A percentile compares a stretch with the other conserved stretches of the same genome.
Conservation (phyloP, 2,797 vertebrate species). For the Lagocephalus sceleratus region DNA sequence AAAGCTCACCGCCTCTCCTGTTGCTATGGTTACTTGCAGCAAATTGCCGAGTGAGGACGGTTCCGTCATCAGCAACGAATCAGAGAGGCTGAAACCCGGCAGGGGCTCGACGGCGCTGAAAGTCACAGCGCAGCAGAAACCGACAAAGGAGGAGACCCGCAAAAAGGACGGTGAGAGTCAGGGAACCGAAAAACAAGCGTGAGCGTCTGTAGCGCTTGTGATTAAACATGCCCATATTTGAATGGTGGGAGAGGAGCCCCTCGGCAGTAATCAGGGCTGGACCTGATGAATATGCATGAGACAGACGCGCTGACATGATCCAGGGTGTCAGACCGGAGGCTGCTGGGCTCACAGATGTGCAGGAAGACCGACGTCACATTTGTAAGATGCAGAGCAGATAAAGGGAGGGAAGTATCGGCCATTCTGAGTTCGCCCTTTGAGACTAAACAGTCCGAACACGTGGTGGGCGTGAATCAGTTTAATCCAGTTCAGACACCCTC, state of each 20-base stretch:
- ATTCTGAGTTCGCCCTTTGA: constrained; percentile 23
- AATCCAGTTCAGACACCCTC: constrained; percentile 31
- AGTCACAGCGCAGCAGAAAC: constrained; percentile 89
- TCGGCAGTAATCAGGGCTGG: constrained; percentile 55
- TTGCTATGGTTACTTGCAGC: constrained; percentile 98
- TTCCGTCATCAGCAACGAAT: constrained; percentile 95
- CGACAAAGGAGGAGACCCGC: constrained; percentile 85
- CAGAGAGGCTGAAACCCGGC: constrained; percentile 86
- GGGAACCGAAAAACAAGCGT: constrained; percentile 33
- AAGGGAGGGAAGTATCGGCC: constrained; percentile 19
- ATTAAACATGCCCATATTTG: constrained; percentile 18
- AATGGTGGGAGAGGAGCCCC: constrained; percentile 36
- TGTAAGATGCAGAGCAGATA: constrained; percentile 7
- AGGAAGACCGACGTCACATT: constrained; percentile 7
- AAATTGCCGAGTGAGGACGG: constrained; percentile 92
- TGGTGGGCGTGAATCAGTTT: constrained; percentile 26
- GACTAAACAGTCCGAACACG: constrained; percentile 26
- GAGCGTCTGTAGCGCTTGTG: no score
- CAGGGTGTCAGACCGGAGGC: constrained; percentile 40
- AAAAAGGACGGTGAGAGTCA: constrained; percentile 86
- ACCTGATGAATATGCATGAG: constrained; percentile 69
- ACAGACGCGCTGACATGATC: constrained; percentile 60
- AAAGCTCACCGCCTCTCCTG: constrained; percentile 84
- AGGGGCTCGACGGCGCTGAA: constrained; percentile 82
- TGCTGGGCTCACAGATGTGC: constrained; percentile 21